Evolutionary conservation across 2,113 vertebrate species (phyloP), one percentile per base, ranked within the genome.

Genomic region (Corydoras sp.): DNA sequence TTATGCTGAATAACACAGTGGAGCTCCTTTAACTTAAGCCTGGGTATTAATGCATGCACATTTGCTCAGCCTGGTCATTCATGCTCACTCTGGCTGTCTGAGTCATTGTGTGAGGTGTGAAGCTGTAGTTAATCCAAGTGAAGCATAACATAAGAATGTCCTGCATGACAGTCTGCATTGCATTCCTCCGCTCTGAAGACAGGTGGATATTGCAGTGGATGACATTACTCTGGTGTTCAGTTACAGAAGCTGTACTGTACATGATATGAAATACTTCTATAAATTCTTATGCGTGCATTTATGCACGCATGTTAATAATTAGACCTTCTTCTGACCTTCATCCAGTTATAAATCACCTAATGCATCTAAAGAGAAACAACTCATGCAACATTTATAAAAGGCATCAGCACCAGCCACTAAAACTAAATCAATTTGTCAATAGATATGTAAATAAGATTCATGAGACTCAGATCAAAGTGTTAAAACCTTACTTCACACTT

Each of bases 121-220:
- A 60, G 29, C 5, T 53, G 58, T 50, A 56, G 65, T 59, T 68
- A 54, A 68, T 68, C 58, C 30, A 54, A 73, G 58, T 55, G 58
- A 74, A 13, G 11, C 62, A 71, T 51, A 69, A 56, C 61, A 53
- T n/a, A 18, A 75, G 49, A 72, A 64, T 15, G 48, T 73, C 43
- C 71, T 69, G 60, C 51, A 58, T 49, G 53, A 49, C 56, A 50
- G 32, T 50, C 58, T 68, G 76, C 12, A 72, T 71, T 65, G 69
- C 74, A 68, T 76, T 83, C 76, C 54, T 79, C 61, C 70, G 35
- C 82, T 58, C 14, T 63, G 30, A 74, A 50, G 65, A 81, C 85
- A 86, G 85, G 80, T 86, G 83, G 69, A 54, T 30, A 30, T 31
- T 31, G 18, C 14, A 56, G 53, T 30, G 69, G 55, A 43, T 14